These are phyloP conservation scores for Oreochromis grahami DNA, from an alignment of 2,797 vertebrate species.

Conservation along the genomic window DNA sequence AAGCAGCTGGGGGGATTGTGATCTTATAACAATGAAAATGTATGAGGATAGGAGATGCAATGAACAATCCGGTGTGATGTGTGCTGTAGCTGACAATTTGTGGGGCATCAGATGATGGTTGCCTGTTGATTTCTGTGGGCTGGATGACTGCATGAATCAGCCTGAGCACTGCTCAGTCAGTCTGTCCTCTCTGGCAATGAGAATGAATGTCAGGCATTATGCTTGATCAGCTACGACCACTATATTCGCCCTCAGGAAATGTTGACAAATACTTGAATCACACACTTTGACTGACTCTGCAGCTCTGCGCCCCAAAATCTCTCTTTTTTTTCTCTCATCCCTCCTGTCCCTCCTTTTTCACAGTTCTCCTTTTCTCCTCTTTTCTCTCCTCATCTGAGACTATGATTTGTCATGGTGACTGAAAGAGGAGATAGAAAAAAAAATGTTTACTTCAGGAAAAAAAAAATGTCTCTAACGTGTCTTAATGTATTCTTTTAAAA, in stretches of 20 bases:
- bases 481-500: conserved; percentile 85
- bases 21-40: conserved; percentile 48
- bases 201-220: conserved; percentile 73
- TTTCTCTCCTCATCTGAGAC: conserved; percentile 72
- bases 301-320: conserved; percentile 54
- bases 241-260: conserved; percentile 64
- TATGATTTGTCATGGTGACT: conserved; percentile 82
- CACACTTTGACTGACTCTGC: conserved; percentile 65
- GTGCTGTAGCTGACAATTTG: conserved; percentile 49
- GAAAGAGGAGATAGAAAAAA: conserved; percentile 74
- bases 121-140: conserved; percentile 51
- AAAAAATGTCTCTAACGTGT: conserved; percentile 70
- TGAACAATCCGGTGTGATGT: conserved; percentile 27
- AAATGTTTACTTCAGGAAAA: conserved; percentile 71
- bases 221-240: conserved; percentile 76
- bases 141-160: conserved; percentile 30
- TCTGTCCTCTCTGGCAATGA: conserved; percentile 71
- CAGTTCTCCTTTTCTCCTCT: conserved; percentile 13
- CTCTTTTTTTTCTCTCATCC: conserved; percentile 11
- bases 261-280: conserved; percentile 71
- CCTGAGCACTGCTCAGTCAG: conserved; percentile 59
- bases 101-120: conserved; percentile 28
- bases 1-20: conserved; percentile 34
- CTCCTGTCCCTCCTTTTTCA: conserved; percentile 20
- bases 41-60: conserved; percentile 24